Conservation (phyloP, 2,113 vertebrate genomes). For the Rhinoderma darwinii region DNA sequence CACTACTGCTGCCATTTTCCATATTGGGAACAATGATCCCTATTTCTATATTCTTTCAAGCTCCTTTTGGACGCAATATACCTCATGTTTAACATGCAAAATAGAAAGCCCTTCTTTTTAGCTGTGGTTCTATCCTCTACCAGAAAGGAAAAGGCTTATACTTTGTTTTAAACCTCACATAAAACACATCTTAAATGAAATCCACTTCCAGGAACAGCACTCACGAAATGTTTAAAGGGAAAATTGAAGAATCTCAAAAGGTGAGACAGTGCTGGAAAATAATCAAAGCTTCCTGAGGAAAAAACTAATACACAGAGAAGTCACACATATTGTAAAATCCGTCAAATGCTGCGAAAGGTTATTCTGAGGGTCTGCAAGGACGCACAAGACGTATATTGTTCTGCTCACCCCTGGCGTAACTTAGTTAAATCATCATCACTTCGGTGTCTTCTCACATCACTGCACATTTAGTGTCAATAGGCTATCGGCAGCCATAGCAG, state of each 20-base stretch:
- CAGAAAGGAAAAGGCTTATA: constrained; percentile 1
- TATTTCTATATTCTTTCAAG: background rate
- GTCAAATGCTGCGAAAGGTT: background rate
- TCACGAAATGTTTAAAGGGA: background rate
- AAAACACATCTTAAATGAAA: background rate
- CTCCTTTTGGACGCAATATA: background rate
- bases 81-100: background rate
- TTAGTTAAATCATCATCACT: background rate
- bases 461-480: background rate
- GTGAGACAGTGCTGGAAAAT: background rate
- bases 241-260: background rate
- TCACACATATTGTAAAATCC: background rate
- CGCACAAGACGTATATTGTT: background rate
- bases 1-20: background rate
- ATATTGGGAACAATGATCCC: background rate
- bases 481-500: background rate
- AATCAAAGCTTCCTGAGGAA: background rate
- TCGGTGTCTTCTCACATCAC: background rate
- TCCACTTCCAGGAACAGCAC: background rate
- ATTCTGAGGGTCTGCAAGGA: background rate
- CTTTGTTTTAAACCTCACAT: background rate
- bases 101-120: background rate
- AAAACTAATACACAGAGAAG: background rate
- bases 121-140: background rate
- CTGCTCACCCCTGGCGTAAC: background rate